Base-by-base conservation (phyloP, 2,113 vertebrate species). In the Gobiocypris rarus region DNA sequence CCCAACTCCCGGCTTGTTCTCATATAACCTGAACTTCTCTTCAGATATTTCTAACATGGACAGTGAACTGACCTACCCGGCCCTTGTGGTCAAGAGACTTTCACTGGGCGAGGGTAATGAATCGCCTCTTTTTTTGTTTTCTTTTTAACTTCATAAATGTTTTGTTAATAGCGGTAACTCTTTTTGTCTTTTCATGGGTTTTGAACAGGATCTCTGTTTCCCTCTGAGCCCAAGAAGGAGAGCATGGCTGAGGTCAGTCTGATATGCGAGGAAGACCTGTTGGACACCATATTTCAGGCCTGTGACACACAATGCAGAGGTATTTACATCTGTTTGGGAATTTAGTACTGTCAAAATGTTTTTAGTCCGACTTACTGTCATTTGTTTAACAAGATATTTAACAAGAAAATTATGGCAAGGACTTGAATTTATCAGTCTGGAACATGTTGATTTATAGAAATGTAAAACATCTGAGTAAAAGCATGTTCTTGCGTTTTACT, bases 181-280 rank as follows among this genome's bases (percentile, higher is more conserved):
- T 41, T 24, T 79, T 22, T 41, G 31, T 22, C 48, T 41, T 34
- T 50, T 17, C 3, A 22, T 54, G 56, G 58, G 28, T 83, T 73
- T 63, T 81, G 8, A 41, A 75, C 48, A 92, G 91, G 89, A 81
- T 76, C 85, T 13, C 63, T 87, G 2, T 38, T 63, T 26, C 67
- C 87, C 13, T 87, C 91, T 3, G 92, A 93, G n/a, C 83, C 61
- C 78, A 90, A 59, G 84, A 93, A 88, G 61, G 93, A 93, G 22
- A 90, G 38, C 0, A 74, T 83, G 41, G 56, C 89, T 0, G 92
- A 95, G 3, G 86, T 93, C 81, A 95, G 91, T 74, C 84, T 96
- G 28, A 95, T 96, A 86, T 95, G 92, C 41, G 96, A 97, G 45
- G 96, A 97, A 85, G 95, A 98, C 67, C 85, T 97, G 5, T 91